Base-by-base conservation (phyloP, 2,113 vertebrate species). In the Xyliphius kryptos region DNA sequence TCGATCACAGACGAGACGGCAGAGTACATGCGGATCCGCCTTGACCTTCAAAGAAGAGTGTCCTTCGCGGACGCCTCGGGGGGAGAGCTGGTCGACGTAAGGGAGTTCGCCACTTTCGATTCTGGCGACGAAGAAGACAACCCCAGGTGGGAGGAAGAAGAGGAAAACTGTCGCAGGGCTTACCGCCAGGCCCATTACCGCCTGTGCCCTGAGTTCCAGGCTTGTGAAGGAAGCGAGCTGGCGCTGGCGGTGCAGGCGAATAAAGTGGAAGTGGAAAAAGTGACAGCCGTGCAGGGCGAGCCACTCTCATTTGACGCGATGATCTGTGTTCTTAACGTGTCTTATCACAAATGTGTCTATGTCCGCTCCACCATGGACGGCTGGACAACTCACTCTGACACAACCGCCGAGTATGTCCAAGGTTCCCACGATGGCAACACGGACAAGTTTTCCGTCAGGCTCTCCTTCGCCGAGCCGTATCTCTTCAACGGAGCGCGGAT, bases 321-420 rank as follows among this genome's bases (percentile, higher is more conserved):
- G 1, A 70, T 91, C 12, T 79, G 90, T 37, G 91, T 93, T 54
- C 81, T 90, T 40, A 92, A 91, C 79, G 66, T 91, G 63, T 89
- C 89, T 69, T 93, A 90, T 74, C 78, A 88, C 49, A 94, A 92
- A 74, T 77, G 85, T 5, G 90, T 94, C 37, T 88, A 90, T 15
- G 80, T 91, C 70, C 82, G 91, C 51, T 83, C 87, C 9, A 92
- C 89, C 69, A 86, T 88, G 81, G 89, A 93, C 83, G 76, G 70
- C 72, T 94, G 91, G 91, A 77, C 58, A 19, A 75, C 82, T 9
- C 86, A 88, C 76, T 86, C 78, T 36, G 91, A 92, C 58, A 79
- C 88, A 67, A 87, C 85, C 0, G 89, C 90, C 36, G 87, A 88
- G 50, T 91, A 93, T 17, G 80, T 90, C 43, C 82, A 78, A 8